Base-by-base conservation (phyloP, 2,797 vertebrate genomes). In the Chaetodon trifasciatus region DNA sequence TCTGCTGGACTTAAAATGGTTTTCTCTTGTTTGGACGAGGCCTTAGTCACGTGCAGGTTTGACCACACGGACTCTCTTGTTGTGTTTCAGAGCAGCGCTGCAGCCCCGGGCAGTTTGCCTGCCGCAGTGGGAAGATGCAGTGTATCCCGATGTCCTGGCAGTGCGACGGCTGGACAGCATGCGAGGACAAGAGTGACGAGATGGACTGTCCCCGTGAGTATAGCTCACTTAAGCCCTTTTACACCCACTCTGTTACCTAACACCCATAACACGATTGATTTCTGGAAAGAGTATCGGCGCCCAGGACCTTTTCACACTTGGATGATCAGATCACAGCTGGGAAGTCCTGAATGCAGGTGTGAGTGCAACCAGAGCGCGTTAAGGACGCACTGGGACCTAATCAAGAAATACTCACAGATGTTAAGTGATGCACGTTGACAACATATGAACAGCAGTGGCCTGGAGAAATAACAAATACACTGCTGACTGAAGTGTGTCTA, bases 131-230 rank as follows among this genome's bases (percentile, higher is more conserved):
- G 46, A 95, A 96, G 88, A 97, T 99, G 94, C 97, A 99, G 91
- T 99, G 98, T 94, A 99, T 99, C 93, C 98, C 98, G 5, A 95
- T 97, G 8, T 92, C 91, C 40, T 99, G 98, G 98, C 96, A 97
- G 93, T 99, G 98, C 78, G 98, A 99, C 79, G 98, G 98, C 50
- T 97, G 96, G 98, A 96, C 96, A 4, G 97, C 97, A 83, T 99
- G 98, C 0, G 97, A 98, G 92, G 98, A 99, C 46, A 95, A 97
- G 92, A 99, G 98, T 0, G 98, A 99, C 72, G 98, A 99, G 93
- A 95, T 96, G 61, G 95, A 97, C 95, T 99, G 98, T 92, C 97
- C 98, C 78, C 95, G 98, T 99, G 90, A 95, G 95, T 95, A 75
- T 3, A 50, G 42, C 69, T 65, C 68, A 70, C 60, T 56, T 62